A percentile compares a stretch with the other conserved stretches of the same genome.
These are phyloP conservation scores for Himalopsyche phryganea DNA, from an alignment of 1,140 invertebrate genomes.

Conservation along the genomic window DNA sequence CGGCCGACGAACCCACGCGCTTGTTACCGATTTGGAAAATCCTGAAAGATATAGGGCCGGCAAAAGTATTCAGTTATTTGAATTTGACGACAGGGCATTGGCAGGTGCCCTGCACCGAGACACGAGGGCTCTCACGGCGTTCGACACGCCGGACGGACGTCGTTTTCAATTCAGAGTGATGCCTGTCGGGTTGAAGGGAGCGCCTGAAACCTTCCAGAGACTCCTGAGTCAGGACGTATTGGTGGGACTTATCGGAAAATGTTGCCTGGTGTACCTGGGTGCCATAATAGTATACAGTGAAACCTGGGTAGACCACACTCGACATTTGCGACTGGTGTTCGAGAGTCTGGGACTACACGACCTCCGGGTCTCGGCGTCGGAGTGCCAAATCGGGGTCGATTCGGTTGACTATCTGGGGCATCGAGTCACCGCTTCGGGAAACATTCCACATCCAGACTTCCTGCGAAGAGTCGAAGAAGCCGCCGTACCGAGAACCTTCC, in stretches of 20 bases:
- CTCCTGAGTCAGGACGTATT: slow-evolving; percentile 4
- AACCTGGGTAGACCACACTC: neutral
- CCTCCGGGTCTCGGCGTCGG: too few relatives aligned
- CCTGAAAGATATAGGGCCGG: neutral
- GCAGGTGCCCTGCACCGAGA: neutral
- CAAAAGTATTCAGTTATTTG: neutral
- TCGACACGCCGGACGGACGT: slow-evolving; percentile 3
- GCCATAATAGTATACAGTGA: neutral
- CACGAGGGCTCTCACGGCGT: neutral
- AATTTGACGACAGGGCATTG: slow-evolving; percentile 3
- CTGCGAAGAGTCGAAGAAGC: neutral
- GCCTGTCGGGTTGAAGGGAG: slow-evolving; percentile 2
- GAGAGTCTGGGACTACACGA: neutral
- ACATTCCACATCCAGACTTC: neutral
- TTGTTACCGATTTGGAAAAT: neutral
- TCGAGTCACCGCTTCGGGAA: neutral
- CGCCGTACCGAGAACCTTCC: neutral
- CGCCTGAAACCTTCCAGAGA: neutral
- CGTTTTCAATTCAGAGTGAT: slow-evolving; percentile 1
- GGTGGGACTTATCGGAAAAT: neutral
- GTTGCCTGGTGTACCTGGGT: neutral
- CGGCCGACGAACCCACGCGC: neutral
- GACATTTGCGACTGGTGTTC: neutral
- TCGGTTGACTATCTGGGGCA: neutral
- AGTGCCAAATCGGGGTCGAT: neutral